Percentiles rank a stretch among this genome's conserved stretches.
Evolutionary conservation across 2,797 vertebrate species (phyloP).

Genomic region (Oophaga sylvatica): DNA sequence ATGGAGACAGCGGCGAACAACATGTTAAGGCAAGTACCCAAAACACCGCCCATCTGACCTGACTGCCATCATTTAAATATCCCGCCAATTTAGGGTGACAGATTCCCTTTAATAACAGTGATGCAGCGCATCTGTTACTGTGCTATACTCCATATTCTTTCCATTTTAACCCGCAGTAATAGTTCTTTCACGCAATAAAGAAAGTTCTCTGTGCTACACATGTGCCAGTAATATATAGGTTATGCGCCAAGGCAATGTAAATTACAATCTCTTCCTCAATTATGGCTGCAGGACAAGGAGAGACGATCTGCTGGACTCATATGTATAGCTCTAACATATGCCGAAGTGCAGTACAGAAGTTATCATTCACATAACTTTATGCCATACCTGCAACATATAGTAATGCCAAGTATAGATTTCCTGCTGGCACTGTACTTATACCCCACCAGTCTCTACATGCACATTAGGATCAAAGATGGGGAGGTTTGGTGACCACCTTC

Average conservation of each 20-base stretch:
- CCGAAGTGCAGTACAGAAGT: too few relatives aligned
- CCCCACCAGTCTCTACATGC: background rate
- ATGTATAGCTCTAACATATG: too few relatives aligned
- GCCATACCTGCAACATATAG: too few relatives aligned
- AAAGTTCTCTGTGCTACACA: background rate
- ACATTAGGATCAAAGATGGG: slow-evolving; percentile 13
- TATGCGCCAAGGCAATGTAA: background rate
- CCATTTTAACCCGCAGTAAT: background rate
- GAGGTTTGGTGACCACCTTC: slow-evolving; percentile 18
- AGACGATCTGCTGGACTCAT: background rate
- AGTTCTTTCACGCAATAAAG: background rate
- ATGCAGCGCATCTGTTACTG: too few relatives aligned
- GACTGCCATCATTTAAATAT: too few relatives aligned
- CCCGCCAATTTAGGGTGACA: too few relatives aligned
- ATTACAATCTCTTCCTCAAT: background rate
- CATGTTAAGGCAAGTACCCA: too few relatives aligned
- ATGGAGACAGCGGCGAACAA: too few relatives aligned
- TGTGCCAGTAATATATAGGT: background rate
- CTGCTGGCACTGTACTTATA: background rate
- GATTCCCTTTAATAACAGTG: too few relatives aligned
- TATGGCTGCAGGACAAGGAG: background rate
- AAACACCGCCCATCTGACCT: too few relatives aligned
- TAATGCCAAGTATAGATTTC: background rate
- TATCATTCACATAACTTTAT: too few relatives aligned
- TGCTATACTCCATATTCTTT: background rate